phyloP scores from a whole-genome alignment of 2,113 vertebrate species.

The Bujurquina vittata region DNA sequence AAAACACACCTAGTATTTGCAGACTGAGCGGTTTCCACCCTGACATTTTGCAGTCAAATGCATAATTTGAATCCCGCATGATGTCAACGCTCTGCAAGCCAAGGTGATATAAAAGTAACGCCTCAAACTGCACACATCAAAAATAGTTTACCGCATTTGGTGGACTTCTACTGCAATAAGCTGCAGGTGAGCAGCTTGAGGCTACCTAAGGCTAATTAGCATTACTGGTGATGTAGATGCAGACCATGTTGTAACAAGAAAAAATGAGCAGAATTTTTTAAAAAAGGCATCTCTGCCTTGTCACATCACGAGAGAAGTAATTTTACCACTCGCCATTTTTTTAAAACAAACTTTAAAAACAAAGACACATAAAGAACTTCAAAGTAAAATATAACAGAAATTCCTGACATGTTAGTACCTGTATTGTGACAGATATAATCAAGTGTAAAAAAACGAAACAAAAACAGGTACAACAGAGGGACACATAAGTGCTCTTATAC shows the following conservation, averaged over 20 bases:
- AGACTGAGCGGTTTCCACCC: conserved; percentile 10
- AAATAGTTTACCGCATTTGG: not conserved
- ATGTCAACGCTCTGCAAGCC: not conserved
- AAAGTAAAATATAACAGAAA: conserved; percentile 10
- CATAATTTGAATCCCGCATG: conserved; percentile 37
- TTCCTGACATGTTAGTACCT: conserved; percentile 61
- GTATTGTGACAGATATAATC: conserved; percentile 4
- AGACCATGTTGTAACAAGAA: not conserved
- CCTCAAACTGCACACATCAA: not conserved
- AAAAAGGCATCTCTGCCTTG: not conserved
- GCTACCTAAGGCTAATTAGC: not conserved
- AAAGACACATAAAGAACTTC: conserved; percentile 7
- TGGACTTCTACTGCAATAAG: not conserved
- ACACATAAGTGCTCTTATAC: not conserved
- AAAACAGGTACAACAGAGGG: conserved; percentile 5
- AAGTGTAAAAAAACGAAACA: conserved; percentile 16
- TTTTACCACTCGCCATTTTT: not conserved
- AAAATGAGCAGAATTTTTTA: not conserved
- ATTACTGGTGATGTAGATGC: not conserved
- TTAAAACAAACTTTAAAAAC: not conserved
- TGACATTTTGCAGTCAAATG: conserved; percentile 26
- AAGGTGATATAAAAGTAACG: conserved; percentile 15
- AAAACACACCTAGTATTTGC: conserved; percentile 24
- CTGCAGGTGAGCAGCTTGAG: not conserved
- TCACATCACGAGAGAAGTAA: not conserved